These are phyloP conservation scores for Spermophilus dauricus DNA, from an alignment of 2,113 vertebrate genomes.

Conservation along the genomic window DNA sequence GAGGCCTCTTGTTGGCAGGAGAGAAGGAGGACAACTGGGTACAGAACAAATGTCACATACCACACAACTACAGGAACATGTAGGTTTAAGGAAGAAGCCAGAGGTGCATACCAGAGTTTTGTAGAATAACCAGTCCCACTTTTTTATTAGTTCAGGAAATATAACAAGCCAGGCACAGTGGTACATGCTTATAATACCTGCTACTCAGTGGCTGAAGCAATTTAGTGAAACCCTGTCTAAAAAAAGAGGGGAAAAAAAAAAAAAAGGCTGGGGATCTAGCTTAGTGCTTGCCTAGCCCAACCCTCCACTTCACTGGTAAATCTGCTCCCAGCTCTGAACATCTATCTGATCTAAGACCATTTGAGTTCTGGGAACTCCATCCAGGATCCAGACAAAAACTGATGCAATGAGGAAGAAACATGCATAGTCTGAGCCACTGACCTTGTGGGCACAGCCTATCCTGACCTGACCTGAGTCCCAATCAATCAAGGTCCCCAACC, in stretches of 20 bases:
- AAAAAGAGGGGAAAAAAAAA: neutral
- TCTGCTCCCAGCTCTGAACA: neutral
- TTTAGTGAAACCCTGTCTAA: no score
- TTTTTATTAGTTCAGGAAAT: neutral
- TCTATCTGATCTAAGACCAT: neutral
- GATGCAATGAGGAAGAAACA: neutral
- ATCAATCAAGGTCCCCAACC: neutral
- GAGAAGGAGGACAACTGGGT: neutral
- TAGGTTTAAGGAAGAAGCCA: neutral
- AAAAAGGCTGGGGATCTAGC: neutral
- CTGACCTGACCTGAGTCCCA: neutral
- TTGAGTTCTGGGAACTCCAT: neutral
- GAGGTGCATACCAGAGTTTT: neutral
- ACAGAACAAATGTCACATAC: neutral
- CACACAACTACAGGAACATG: neutral
- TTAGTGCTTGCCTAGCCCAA: neutral
- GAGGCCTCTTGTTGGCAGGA: no score
- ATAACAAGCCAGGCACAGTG: neutral
- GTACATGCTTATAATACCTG: neutral
- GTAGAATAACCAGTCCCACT: neutral
- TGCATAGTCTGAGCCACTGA: neutral
- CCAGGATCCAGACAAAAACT: slow-evolving; percentile 24
- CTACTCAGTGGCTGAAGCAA: neutral
- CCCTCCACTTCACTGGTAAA: neutral
- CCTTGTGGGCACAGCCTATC: neutral